Conservation (phyloP, 2,113 vertebrate species). For the Campylomormyrus numenius region DNA sequence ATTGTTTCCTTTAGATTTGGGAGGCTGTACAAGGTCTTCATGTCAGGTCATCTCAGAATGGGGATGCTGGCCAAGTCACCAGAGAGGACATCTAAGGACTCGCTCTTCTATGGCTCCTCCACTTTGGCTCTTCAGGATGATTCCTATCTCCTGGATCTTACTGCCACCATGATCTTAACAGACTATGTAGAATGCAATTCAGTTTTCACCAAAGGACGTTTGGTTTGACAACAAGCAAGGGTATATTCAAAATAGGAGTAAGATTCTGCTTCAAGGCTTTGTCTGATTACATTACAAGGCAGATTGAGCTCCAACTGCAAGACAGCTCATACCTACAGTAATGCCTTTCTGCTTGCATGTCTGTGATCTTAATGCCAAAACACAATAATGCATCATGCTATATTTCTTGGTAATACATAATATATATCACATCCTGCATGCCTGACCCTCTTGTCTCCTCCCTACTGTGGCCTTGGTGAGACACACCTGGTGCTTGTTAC, state of each 20-base stretch:
- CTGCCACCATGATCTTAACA: not conserved
- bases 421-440: not conserved
- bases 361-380: not conserved
- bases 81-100: constrained; percentile 5
- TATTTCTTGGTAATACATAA: not conserved
- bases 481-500: not conserved
- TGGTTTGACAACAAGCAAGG: not conserved
- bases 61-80: not conserved
- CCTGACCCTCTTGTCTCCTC: not conserved
- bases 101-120: not conserved
- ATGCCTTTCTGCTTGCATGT: not conserved
- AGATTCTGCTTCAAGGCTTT: not conserved
- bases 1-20: not conserved
- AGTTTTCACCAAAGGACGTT: not conserved
- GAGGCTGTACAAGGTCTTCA: not conserved
- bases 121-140: not conserved
- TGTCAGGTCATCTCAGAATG: not conserved
- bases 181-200: not conserved
- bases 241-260: not conserved
- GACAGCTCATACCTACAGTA: not conserved
- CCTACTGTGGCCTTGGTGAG: not conserved
- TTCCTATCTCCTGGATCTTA: not conserved
- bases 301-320: not conserved
- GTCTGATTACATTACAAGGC: not conserved
- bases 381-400: not conserved